A percentile compares a stretch with the other conserved stretches of the same genome.
phyloP scores from a whole-genome alignment of 2,888 invertebrate genomes.

The Leptinotarsa juncta region DNA sequence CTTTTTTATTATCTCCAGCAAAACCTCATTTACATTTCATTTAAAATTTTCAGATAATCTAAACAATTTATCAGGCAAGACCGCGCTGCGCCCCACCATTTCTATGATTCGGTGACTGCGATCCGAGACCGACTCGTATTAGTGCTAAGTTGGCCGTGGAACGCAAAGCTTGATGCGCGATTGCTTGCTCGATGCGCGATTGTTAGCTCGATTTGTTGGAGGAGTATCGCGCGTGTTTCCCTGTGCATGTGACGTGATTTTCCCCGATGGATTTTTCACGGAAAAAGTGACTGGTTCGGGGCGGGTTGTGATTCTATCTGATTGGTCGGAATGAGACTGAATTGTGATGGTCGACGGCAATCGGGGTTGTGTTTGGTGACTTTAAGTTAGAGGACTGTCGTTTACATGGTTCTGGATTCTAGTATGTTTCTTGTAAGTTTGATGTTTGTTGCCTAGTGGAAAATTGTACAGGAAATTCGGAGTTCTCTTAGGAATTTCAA shows the following conservation, averaged over 20 bases:
- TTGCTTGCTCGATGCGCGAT: constrained; percentile 15
- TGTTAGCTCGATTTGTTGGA: constrained; percentile 4
- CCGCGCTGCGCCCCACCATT: constrained; percentile 33
- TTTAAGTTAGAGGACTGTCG: constrained; percentile 36
- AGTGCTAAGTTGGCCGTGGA: constrained; percentile 49
- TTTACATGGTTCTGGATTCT: constrained; percentile 43
- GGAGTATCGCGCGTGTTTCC: constrained; percentile 33
- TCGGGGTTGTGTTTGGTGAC: constrained; percentile 13
- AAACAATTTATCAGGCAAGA: constrained; percentile 44
- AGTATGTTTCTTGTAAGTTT: constrained; percentile 43
- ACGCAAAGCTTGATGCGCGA: constrained; percentile 30
- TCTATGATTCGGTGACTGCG: constrained; percentile 40
- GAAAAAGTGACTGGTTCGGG: constrained; percentile 30
- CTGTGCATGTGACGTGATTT: constrained; percentile 37
- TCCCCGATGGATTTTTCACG: constrained; percentile 27
- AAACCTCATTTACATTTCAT: constrained; percentile 46
- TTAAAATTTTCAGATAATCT: constrained; percentile 47
- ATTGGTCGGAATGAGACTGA: constrained; percentile 25
- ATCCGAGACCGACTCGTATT: constrained; percentile 42
- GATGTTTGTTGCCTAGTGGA: neutral
- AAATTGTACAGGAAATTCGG: neutral
- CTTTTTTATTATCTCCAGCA: constrained; percentile 42
- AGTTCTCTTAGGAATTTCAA: no score
- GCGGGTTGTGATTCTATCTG: constrained; percentile 31
- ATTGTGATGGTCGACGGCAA: constrained; percentile 20